Conservation (phyloP, 23 tunicate genomes). For the Pegea sp. region DNA sequence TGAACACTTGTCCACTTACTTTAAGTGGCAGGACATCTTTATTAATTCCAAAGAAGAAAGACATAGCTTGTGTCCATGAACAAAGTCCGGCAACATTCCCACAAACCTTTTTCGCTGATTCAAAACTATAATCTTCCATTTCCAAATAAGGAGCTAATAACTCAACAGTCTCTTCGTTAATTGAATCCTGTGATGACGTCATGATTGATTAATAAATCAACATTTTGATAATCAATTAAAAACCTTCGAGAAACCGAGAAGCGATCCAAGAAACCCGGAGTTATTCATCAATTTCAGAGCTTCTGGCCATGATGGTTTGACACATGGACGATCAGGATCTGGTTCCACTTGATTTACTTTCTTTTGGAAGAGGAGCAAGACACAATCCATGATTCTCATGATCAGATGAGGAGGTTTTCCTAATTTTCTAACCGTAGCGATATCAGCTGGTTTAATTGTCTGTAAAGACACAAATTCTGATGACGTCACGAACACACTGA, state of each 20-base stretch:
- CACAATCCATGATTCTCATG: slow-evolving; percentile 99
- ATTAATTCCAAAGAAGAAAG: slow-evolving; percentile 86
- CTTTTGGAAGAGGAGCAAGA: slow-evolving; percentile 64
- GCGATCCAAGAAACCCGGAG: slow-evolving; percentile 47
- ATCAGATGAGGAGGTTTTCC: slow-evolving; percentile 99
- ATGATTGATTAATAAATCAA: not conserved
- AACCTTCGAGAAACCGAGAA: slow-evolving; percentile 86
- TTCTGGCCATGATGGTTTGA: slow-evolving; percentile 86
- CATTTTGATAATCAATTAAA: not conserved
- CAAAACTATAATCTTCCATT: slow-evolving; percentile 90
- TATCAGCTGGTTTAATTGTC: slow-evolving; percentile 96
- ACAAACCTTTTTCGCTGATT: slow-evolving; percentile 91
- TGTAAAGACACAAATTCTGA: not conserved
- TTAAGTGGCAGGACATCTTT: slow-evolving; percentile 97
- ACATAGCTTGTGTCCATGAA: slow-evolving; percentile 97
- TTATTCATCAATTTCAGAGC: slow-evolving; percentile 95
- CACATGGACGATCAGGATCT: slow-evolving; percentile 76
- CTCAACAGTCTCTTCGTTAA: slow-evolving; percentile 89
- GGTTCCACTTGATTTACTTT: slow-evolving; percentile 48
- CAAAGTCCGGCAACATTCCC: slow-evolving; percentile 94
- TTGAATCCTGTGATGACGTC: slow-evolving; percentile 28
- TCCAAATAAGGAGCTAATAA: slow-evolving; percentile 66
- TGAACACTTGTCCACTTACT: slow-evolving; percentile 5
- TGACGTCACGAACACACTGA: not conserved
- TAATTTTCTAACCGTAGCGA: slow-evolving; percentile 90